Evolutionary conservation across 1,140 invertebrate species (phyloP), one percentile per base, ranked within the genome.

Genomic region (Euura saliciscinereae): DNA sequence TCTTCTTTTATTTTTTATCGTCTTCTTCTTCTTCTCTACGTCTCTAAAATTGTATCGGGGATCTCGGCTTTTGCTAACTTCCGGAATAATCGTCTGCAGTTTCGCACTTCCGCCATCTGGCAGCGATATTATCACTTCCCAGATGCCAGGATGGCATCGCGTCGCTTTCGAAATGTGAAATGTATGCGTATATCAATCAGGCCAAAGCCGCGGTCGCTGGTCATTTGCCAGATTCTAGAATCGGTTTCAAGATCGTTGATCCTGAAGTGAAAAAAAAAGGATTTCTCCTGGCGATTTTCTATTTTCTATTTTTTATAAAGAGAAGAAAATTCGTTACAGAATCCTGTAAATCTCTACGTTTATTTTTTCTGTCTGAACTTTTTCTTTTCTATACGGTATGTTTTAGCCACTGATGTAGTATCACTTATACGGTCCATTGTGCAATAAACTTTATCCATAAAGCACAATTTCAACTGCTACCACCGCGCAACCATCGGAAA

Each of bases 391-490:
- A 28, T 28, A 28, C 1, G 1, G 5, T 59, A 8, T 59, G 10
- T n/a, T 3, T 59, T 59, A 51, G 68, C 11, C 59, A 28, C 64
- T 82, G 80, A 81, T 81, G 0, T 77, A 83, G 81, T 75, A 76
- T 71, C 74, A 66, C 73, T 78, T 75, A 76, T 77, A 77, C 68
- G 65, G 67, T 70, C 64, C 64, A 73, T 72, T 64, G 72, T 71
- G 65, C 75, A 68, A 77, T 77, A 75, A 70, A 74, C 78, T 67
- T 11, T 10, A 8, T 42, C 66, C 66, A 67, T 67, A 67, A 67
- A 67, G 11, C 66, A 77, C 13, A 43, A 43, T 65, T 8, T 45
- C 65, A 28, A 28, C 45, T 3, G 65, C 10, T 45, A 10, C 43
- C 59, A 45, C 46, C 42, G 42, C 6, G 8, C 10, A 28, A 28